These are phyloP conservation scores for Coptotermes formosanus DNA, from an alignment of 1,140 invertebrate genomes.

Conservation along the genomic window DNA sequence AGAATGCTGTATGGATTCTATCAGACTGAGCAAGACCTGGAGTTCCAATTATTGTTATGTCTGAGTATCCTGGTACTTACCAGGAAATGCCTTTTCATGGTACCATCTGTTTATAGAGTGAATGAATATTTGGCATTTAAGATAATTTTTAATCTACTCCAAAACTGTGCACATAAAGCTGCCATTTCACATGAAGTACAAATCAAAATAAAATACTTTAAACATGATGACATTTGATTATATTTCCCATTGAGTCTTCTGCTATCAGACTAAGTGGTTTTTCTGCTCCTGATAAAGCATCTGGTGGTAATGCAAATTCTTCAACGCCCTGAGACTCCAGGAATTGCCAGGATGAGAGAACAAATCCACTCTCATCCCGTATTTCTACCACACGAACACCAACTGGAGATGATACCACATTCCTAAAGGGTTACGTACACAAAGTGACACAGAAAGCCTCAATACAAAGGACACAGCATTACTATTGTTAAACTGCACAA, in stretches of 20 bases:
- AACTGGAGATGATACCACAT: slow-evolving; percentile 59
- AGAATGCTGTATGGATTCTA: neutral
- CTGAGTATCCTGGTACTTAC: neutral
- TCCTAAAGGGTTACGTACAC: slow-evolving; percentile 42
- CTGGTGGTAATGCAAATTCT: slow-evolving; percentile 54
- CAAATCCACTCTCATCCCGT: slow-evolving; percentile 59
- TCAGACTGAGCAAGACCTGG: neutral
- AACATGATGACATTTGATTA: slow-evolving; percentile 44
- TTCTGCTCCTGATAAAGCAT: slow-evolving; percentile 41
- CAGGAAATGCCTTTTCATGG: neutral
- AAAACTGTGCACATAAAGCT: neutral
- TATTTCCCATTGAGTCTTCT: slow-evolving; percentile 50
- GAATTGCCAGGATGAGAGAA: slow-evolving; percentile 67
- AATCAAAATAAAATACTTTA: neutral
- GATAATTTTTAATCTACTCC: no score
- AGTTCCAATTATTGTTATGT: neutral
- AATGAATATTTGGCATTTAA: neutral
- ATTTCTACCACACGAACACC: slow-evolving; percentile 71
- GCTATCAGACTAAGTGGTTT: slow-evolving; percentile 47
- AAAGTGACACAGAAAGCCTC: no score
- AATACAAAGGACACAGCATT: neutral
- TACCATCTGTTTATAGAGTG: neutral
- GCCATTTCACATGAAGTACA: neutral
- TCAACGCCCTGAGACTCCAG: slow-evolving; percentile 54
- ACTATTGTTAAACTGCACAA: no score